Conservation (phyloP, 1,140 invertebrate genomes). For the Aradophagus sp. region DNA sequence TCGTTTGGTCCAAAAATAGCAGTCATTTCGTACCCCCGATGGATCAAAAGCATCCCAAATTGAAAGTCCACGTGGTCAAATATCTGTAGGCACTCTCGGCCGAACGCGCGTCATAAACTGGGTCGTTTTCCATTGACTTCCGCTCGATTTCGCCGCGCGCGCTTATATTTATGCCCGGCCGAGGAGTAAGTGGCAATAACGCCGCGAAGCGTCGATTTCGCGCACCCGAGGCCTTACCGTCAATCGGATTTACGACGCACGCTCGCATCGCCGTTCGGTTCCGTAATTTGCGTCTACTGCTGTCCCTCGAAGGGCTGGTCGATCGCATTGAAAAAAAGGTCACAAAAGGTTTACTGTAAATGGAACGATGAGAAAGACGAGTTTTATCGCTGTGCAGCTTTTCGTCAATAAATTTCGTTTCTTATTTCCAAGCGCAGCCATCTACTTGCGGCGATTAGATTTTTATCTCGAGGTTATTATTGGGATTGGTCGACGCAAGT, state of each 20-base stretch:
- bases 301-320: not conserved
- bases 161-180: conserved; percentile 10
- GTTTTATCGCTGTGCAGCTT: too few relatives aligned
- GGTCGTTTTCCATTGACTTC: conserved; percentile 47
- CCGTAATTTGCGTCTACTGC: not conserved
- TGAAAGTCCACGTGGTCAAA: conserved; percentile 41
- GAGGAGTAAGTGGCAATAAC: conserved; percentile 45
- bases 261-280: not conserved
- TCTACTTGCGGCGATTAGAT: too few relatives aligned
- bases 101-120: conserved; percentile 39
- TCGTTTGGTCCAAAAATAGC: not conserved
- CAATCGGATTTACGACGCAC: not conserved
- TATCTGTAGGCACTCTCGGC: conserved; percentile 39
- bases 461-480: too few relatives aligned
- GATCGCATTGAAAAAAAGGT: too few relatives aligned
- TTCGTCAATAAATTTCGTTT: too few relatives aligned
- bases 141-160: conserved; percentile 17
- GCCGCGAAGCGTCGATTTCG: conserved; percentile 27
- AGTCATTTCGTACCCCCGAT: not conserved
- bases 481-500: too few relatives aligned
- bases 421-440: too few relatives aligned
- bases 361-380: too few relatives aligned
- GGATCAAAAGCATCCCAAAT: conserved; percentile 38
- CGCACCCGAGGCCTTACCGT: not conserved
- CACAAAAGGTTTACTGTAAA: too few relatives aligned